Base-by-base conservation (phyloP, 1,140 invertebrate species). In the Lepidurus arcticus region DNA sequence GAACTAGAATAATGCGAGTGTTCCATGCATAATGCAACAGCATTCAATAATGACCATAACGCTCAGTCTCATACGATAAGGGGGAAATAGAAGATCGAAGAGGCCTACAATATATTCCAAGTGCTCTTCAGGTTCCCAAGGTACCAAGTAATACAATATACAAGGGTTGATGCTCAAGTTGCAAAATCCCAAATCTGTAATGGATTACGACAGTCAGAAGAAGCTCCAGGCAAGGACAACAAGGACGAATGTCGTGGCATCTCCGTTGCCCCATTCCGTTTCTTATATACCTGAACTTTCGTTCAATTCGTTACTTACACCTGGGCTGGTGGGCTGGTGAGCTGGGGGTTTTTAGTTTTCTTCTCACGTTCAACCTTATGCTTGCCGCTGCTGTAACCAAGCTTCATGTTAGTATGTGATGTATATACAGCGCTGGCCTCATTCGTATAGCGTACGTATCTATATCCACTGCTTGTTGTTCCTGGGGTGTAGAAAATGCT, bases 161-260 rank as follows among this genome's bases (percentile, higher is more conserved):
- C n/a, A 65, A 13, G 53, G 16, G 53, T 7, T 16, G 53, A 65
- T 65, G n/a, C 34, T 34, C 34, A 7, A 21, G 21, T 65, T 65
- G 53, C 53, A 65, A 65, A 65, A 65, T 65, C 53, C 53, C 53
- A 21, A 1, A 21, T 65, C 8, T 65, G 13, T 21, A 65, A 9
- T 65, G 6, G 53, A 13, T 65, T 65, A 65, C 53, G 8, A 13
- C 53, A 0, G 16, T 5, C 16, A 65, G 8, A 21, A 21, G 53
- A 65, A 65, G 16, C 53, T 65, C 53, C 53, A 65, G 53, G 53
- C 53, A 65, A 65, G 53, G n/a, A 65, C 53, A 65, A 65, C 53
- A 65, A 65, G 53, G 53, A 65, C 53, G 53, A 65, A 65, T 65
- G 1, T 65, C 13, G n/a, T 21, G 53, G 53, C 16, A 21, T 21